Percentiles rank a stretch among this genome's conserved stretches.
phyloP scores from a whole-genome alignment of 2,797 vertebrate genomes.

The Parauchenoglanis punctatus region DNA sequence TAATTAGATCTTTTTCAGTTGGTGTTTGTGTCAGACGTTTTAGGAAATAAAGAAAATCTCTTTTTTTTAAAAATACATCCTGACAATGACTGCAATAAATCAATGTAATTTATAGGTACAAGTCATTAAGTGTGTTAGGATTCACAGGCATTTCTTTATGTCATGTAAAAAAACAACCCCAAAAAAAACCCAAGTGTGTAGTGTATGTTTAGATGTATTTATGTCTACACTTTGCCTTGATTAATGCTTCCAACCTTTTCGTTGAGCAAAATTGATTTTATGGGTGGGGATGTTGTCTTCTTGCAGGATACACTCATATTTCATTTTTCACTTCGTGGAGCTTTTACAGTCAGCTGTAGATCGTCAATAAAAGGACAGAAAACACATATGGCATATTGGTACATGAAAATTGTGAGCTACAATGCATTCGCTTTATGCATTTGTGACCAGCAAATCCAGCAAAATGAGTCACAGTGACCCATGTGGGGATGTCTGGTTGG shows the following conservation, averaged over 20 bases:
- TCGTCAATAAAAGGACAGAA: not conserved
- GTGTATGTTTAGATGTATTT: not conserved
- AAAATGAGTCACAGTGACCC: too few relatives aligned
- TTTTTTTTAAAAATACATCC: not conserved
- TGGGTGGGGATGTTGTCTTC: not conserved
- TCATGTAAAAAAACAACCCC: not conserved
- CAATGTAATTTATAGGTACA: not conserved
- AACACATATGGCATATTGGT: not conserved
- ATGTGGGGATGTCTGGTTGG: too few relatives aligned
- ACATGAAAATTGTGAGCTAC: not conserved
- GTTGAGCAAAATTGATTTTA: not conserved
- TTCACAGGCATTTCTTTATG: not conserved
- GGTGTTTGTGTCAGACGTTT: not conserved
- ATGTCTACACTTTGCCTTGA: too few relatives aligned
- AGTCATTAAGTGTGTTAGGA: not conserved
- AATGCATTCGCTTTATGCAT: too few relatives aligned
- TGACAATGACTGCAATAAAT: not conserved
- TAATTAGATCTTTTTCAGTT: not conserved
- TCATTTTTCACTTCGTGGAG: not conserved
- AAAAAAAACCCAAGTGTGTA: not conserved
- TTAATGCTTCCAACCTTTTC: conserved; percentile 6
- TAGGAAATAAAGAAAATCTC: not conserved
- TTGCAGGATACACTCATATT: not conserved
- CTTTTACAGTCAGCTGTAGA: not conserved
- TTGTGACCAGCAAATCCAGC: too few relatives aligned